A percentile compares a stretch with the other conserved stretches of the same genome.
Conservation (phyloP, 2,797 vertebrate species). For the Sitta carolinensis region DNA sequence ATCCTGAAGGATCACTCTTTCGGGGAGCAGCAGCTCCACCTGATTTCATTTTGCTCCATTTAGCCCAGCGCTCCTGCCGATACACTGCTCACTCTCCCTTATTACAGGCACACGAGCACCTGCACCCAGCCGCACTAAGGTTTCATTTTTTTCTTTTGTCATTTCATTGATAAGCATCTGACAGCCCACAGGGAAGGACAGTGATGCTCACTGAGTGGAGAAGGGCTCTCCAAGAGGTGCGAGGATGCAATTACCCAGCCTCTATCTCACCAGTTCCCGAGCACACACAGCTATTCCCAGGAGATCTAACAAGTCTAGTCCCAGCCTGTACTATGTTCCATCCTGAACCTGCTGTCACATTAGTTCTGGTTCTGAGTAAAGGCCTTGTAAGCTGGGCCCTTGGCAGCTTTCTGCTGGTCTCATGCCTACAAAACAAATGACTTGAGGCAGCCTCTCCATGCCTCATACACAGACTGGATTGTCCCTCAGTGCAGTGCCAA, state of each 20-base stretch:
- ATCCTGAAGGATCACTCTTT: slow-evolving; percentile 27
- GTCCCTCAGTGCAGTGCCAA: too few relatives aligned
- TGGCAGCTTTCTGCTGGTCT: neutral
- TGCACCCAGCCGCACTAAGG: neutral
- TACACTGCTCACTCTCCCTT: neutral
- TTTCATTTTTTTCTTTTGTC: neutral
- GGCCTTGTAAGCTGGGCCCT: neutral
- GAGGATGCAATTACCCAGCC: neutral
- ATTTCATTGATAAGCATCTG: neutral
- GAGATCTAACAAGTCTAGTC: neutral
- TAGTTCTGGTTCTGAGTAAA: neutral
- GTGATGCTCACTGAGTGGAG: accelerated
- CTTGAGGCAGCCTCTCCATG: neutral
- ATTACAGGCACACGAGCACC: accelerated
- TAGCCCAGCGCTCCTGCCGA: neutral
- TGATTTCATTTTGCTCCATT: neutral
- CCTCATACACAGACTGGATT: neutral
- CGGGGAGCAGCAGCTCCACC: neutral
- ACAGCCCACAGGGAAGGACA: neutral
- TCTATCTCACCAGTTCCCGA: neutral
- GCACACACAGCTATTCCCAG: neutral
- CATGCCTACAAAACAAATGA: accelerated
- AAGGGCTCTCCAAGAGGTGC: neutral
- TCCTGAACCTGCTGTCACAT: neutral
- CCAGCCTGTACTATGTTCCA: neutral